A percentile compares a stretch with the other conserved stretches of the same genome.
These are phyloP conservation scores for Augiades crinisus DNA, from an alignment of 2,888 invertebrate species.

Conservation along the genomic window DNA sequence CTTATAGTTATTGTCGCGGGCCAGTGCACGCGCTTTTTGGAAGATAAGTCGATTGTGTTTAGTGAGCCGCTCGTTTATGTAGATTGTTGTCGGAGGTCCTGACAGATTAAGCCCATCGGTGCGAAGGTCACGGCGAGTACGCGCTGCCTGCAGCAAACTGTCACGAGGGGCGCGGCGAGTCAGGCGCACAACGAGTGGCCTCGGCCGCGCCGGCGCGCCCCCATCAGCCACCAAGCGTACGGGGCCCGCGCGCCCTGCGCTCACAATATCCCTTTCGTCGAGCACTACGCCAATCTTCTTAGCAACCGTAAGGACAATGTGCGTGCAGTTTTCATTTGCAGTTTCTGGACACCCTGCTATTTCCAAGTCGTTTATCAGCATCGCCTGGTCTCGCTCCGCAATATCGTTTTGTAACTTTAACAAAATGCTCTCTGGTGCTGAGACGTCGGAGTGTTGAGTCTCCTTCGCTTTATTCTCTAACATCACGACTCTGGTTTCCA, in stretches of 20 bases:
- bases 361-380: background rate
- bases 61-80: constrained; percentile 11
- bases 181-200: background rate
- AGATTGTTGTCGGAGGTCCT: background rate
- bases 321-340: background rate
- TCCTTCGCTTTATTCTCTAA: too few species aligned
- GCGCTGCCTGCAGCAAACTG: background rate
- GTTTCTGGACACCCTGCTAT: background rate
- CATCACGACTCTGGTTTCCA: constrained; percentile 4
- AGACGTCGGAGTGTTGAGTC: too few species aligned
- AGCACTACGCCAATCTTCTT: constrained; percentile 1
- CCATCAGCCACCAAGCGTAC: background rate
- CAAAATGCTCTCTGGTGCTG: too few species aligned
- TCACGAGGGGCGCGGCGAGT: background rate
- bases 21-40: background rate
- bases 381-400: background rate
- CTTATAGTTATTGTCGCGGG: background rate
- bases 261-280: background rate
- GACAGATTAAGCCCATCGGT: background rate
- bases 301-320: background rate
- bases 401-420: background rate
- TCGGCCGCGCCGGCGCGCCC: background rate
- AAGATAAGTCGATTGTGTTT: background rate
- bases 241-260: background rate
- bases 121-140: background rate